These are phyloP conservation scores for Embidobia sp. DNA, from an alignment of 2,888 invertebrate genomes.

Conservation along the genomic window DNA sequence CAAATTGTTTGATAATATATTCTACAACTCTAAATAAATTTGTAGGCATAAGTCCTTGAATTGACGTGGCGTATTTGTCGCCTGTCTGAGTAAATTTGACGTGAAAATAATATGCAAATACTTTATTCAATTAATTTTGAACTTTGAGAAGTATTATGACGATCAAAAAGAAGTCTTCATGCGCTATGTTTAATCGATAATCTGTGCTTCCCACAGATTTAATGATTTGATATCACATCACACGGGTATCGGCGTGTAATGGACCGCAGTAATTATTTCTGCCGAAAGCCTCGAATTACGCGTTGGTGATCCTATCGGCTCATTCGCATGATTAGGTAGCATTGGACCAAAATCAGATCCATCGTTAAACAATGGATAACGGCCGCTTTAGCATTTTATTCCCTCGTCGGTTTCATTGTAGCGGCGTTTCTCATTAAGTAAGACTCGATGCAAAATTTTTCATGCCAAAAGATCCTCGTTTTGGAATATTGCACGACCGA, in stretches of 20 bases:
- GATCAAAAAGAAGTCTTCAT: constrained; percentile 11
- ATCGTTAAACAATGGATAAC: constrained; percentile 49
- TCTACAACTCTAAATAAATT: constrained; percentile 1
- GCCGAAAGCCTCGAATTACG: constrained; percentile 69
- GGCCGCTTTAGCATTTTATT: constrained; percentile 24
- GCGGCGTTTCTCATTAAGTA: no score
- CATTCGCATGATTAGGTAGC: constrained; percentile 68
- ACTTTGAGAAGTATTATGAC: not conserved
- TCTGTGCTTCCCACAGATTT: constrained; percentile 24
- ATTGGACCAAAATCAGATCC: constrained; percentile 56
- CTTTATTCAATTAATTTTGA: constrained; percentile 11
- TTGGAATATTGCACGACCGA: no score
- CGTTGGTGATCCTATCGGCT: constrained; percentile 68
- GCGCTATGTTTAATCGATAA: constrained; percentile 18
- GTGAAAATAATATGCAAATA: no score
- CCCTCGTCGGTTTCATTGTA: not conserved
- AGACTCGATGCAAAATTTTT: no score
- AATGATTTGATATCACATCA: constrained; percentile 47
- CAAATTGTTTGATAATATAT: constrained; percentile 11
- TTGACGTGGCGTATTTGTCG: not conserved
- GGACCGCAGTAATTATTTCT: constrained; percentile 69
- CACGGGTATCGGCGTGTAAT: constrained; percentile 55
- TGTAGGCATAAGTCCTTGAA: not conserved
- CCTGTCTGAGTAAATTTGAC: no score
- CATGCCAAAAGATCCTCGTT: no score